These are phyloP conservation scores for Macroglossus sobrinus DNA, from an alignment of 2,113 vertebrate genomes.

Conservation along the genomic window DNA sequence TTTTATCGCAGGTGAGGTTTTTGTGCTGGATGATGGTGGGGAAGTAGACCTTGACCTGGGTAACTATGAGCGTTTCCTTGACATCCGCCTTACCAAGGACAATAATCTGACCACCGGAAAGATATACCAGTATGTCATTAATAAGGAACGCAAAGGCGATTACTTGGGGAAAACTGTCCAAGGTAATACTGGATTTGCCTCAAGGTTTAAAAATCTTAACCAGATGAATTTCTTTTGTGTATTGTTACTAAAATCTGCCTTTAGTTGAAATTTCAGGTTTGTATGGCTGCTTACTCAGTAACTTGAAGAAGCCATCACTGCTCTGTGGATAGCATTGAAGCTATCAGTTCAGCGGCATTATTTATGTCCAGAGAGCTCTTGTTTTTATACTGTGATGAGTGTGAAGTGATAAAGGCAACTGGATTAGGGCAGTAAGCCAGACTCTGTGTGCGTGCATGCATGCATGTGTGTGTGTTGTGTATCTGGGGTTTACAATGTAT, in stretches of 20 bases:
- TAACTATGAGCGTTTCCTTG: constrained; percentile 97
- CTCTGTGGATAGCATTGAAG: background rate
- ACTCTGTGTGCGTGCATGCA: background rate
- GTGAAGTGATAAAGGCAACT: background rate
- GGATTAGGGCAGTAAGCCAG: background rate
- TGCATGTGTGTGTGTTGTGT: background rate
- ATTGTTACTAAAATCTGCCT: background rate
- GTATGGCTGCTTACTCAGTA: background rate
- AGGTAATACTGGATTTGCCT: constrained; percentile 81
- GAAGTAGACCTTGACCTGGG: constrained; percentile 98
- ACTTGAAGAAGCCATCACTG: background rate
- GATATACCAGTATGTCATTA: constrained; percentile 98
- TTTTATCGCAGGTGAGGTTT: constrained; percentile 90
- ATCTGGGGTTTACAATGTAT: background rate
- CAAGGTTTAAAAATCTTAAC: background rate
- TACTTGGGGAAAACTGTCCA: constrained; percentile 98
- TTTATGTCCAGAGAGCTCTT: background rate
- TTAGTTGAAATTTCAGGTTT: background rate
- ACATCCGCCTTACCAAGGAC: constrained; percentile 95
- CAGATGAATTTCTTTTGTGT: background rate
- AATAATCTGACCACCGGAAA: constrained; percentile 99
- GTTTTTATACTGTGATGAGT: background rate
- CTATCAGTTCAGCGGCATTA: background rate
- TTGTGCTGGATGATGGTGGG: constrained; percentile 96
- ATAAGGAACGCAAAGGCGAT: constrained; percentile 96